Evolutionary conservation across 2,113 vertebrate species (phyloP).

Genomic region (Romanogobio albipinnatus): DNA sequence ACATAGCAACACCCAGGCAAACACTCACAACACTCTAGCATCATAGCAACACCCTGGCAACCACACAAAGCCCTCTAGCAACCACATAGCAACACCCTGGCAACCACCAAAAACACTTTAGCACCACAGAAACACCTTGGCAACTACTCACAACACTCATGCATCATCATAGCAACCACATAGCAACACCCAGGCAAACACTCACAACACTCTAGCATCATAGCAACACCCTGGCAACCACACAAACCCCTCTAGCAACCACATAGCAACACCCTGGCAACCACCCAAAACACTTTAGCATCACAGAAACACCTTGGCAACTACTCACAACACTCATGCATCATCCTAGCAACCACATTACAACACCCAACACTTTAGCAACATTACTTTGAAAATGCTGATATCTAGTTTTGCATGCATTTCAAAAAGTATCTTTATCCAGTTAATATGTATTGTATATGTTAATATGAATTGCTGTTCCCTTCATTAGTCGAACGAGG

Average conservation of each 20-base stretch:
- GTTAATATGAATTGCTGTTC: background rate
- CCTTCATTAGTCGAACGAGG: slow-evolving; percentile 77
- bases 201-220: too few species aligned
- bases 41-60: background rate
- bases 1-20: too few species aligned
- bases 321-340: background rate
- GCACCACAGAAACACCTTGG: too few species aligned
- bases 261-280: background rate
- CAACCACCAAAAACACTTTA: background rate
- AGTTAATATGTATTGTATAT: background rate
- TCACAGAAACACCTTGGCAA: background rate
- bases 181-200: background rate
- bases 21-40: background rate
- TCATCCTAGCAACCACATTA: background rate
- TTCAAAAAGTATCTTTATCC: background rate
- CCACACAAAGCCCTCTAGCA: background rate
- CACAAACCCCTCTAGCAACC: too few species aligned
- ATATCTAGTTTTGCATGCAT: too few species aligned
- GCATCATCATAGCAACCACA: background rate
- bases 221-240: too few species aligned
- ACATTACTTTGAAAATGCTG: too few species aligned
- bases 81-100: background rate
- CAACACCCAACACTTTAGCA: too few species aligned
- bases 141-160: too few species aligned
- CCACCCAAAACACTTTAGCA: background rate